These are phyloP conservation scores for Vireo griseus DNA, from an alignment of 2,797 vertebrate species.

Conservation along the genomic window DNA sequence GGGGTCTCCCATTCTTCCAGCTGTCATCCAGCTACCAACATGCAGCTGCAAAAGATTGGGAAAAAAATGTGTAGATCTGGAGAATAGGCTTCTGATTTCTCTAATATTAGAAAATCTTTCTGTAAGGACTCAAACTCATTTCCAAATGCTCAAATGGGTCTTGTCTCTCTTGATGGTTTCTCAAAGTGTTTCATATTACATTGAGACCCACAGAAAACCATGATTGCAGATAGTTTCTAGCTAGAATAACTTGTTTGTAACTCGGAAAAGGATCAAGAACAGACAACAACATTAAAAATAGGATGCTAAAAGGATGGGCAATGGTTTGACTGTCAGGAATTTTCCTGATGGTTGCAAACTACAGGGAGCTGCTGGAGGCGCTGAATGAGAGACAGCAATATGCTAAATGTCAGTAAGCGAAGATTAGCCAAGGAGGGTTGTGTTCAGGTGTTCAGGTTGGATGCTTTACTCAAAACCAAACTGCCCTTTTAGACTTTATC, in stretches of 20 bases:
- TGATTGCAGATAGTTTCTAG: accelerated
- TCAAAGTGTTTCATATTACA: neutral
- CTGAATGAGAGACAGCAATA: neutral
- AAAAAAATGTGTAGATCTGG: neutral
- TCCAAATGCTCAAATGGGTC: neutral
- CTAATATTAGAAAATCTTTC: neutral
- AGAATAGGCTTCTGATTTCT: neutral
- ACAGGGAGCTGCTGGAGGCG: neutral
- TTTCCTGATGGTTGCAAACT: neutral
- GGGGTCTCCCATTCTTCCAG: accelerated
- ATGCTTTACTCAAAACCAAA: neutral
- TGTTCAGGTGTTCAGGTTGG: neutral
- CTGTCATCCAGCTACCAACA: neutral
- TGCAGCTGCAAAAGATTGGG: accelerated
- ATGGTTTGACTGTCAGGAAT: neutral
- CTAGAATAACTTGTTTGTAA: neutral
- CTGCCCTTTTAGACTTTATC: neutral
- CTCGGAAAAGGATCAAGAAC: neutral
- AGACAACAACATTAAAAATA: neutral
- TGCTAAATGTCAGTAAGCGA: neutral
- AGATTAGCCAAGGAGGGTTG: neutral
- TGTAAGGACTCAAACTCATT: neutral
- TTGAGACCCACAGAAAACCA: neutral
- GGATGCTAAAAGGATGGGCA: neutral
- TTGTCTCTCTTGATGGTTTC: neutral